Conservation (phyloP, 1,140 invertebrate genomes). For the Arion vulgaris region DNA sequence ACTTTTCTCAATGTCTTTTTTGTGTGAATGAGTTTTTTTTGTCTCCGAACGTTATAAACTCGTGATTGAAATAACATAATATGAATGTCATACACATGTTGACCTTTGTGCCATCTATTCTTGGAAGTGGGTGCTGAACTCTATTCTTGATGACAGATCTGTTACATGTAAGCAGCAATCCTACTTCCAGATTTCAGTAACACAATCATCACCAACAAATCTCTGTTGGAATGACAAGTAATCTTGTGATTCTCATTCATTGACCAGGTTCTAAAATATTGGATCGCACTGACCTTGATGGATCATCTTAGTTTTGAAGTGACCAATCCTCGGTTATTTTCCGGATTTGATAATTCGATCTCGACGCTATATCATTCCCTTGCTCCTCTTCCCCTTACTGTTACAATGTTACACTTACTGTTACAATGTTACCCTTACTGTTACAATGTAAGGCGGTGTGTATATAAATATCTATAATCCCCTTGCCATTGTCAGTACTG, state of each 20-base stretch:
- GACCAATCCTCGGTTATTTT: too few species aligned
- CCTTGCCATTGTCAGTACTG: too few species aligned
- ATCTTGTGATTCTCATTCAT: constrained; percentile 4
- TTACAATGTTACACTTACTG: too few species aligned
- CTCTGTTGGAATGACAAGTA: background rate
- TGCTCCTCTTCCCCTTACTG: too few species aligned
- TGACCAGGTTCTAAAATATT: background rate
- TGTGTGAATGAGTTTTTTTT: too few species aligned
- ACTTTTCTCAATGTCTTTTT: background rate
- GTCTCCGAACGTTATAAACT: background rate
- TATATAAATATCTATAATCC: too few species aligned
- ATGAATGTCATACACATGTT: background rate
- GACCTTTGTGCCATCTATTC: background rate
- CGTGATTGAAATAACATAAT: background rate
- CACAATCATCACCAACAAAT: background rate
- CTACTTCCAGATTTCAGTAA: background rate
- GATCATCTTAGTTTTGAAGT: background rate
- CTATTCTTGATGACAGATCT: constrained; percentile 9
- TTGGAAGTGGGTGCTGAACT: background rate
- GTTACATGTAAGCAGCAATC: background rate
- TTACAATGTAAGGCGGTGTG: too few species aligned
- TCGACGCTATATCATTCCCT: too few species aligned
- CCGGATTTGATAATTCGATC: too few species aligned
- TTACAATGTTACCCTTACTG: too few species aligned
- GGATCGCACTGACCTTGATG: background rate